Evolutionary conservation across 2,113 vertebrate species (phyloP).

Genomic region (Hypocryptadius cinnamomeus): DNA sequence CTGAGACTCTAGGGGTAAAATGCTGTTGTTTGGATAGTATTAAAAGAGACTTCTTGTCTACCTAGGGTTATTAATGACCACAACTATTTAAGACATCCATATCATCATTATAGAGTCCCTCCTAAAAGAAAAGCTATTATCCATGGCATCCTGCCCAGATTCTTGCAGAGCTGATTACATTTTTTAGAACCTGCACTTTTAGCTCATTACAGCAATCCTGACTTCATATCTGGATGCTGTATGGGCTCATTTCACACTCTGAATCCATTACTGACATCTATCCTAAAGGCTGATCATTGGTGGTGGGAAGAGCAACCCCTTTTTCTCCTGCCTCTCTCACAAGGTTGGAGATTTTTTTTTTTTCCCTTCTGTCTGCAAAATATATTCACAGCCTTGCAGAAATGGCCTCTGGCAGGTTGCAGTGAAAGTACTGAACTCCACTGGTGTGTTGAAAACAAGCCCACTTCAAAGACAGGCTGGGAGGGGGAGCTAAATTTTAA

Average conservation of each 20-base stretch:
- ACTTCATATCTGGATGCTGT: neutral
- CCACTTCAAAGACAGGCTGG: neutral
- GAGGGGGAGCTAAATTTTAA: neutral
- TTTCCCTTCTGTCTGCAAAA: neutral
- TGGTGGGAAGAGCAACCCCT: neutral
- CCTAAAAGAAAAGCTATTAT: neutral
- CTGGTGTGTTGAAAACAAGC: neutral
- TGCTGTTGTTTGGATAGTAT: neutral
- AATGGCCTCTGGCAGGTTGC: neutral
- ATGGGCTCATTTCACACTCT: neutral
- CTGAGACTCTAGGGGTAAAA: neutral
- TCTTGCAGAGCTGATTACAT: neutral
- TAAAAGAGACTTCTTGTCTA: neutral
- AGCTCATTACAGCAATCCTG: neutral
- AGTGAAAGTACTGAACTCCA: neutral
- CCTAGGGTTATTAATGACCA: neutral
- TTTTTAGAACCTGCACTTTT: neutral
- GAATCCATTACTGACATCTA: neutral
- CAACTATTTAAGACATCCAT: neutral
- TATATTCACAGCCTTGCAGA: neutral
- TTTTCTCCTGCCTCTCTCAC: neutral
- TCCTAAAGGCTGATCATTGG: neutral
- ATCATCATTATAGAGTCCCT: neutral
- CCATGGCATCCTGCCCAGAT: conserved; percentile 15
- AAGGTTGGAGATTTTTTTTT: neutral